Base-by-base conservation (phyloP, 2,888 invertebrate genomes). In the Hyposoter didymator region DNA sequence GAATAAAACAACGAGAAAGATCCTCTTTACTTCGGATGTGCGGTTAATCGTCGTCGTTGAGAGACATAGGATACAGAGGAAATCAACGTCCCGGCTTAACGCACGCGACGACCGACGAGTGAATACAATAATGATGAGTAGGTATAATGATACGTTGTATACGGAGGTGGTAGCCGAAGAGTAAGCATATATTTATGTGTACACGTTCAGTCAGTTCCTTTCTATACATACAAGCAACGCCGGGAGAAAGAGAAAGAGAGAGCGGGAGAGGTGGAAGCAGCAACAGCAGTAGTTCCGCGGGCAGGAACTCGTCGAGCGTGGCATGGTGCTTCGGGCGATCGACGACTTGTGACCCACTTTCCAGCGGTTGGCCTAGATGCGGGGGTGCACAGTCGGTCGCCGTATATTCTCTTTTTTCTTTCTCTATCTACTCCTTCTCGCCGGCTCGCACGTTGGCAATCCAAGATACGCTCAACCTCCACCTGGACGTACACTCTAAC, bases 341-440 rank as follows among this genome's bases (percentile, higher is more conserved):
- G 92, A 92, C 91, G 92, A 91, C 91, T 93, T 88, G 91, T 91
- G 92, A 91, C 93, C 92, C 88, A 92, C 92, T 93, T 93, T 90
- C 89, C 87, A 88, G 88, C 89, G 88, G 86, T 87, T 90, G 92
- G 89, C 93, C 93, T 89, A 92, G 92, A 92, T 93, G 90, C 91
- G 91, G 90, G 90, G 90, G 90, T 90, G 91, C 90, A 84, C 88
- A 87, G 87, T 88, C 87, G 87, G 87, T 88, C 88, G 89, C 89
- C 87, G 59, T 12, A 59, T 87, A 59, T 87, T 88, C 76, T 69
- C 83, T 59, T 84, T 79, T 80, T 70, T 76, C 66, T 59, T 79
- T 70, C 78, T 70, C n/a, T 52, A 39, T 79, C 72, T 80, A 55
- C 49, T 82, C 73, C 75, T 81, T 87, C 73, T 83, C 83, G 47